phyloP scores from a whole-genome alignment of 2,888 invertebrate species.

The Priocnemis perturbator region DNA sequence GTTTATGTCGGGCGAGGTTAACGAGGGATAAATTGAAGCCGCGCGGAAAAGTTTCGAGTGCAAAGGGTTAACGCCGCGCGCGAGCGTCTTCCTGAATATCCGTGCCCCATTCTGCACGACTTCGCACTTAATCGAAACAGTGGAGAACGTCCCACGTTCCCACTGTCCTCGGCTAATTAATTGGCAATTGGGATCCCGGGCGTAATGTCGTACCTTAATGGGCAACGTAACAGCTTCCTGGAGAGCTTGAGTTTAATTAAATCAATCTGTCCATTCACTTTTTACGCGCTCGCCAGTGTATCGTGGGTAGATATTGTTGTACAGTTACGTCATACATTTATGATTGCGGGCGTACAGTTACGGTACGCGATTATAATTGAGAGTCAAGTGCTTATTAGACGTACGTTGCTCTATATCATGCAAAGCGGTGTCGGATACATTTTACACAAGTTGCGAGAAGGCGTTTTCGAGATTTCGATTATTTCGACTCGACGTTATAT shows the following conservation, averaged over 20 bases:
- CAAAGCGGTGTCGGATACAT: too few species aligned
- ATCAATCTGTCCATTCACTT: constrained; percentile 1
- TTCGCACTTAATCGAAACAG: constrained; percentile 44
- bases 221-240: constrained; percentile 5
- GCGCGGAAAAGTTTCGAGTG: constrained; percentile 23
- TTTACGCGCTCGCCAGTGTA: constrained; percentile 1
- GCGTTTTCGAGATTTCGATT: too few species aligned
- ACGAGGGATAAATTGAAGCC: too few species aligned
- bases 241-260: constrained; percentile 3
- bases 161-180: constrained; percentile 38
- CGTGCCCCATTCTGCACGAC: constrained; percentile 12
- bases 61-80: constrained; percentile 8
- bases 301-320: constrained; percentile 4
- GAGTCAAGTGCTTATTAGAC: too few species aligned
- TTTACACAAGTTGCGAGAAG: too few species aligned
- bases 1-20: too few species aligned
- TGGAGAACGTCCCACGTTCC: constrained; percentile 8
- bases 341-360: too few species aligned
- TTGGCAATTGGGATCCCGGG: constrained; percentile 27
- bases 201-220: background rate
- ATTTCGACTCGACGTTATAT: too few species aligned
- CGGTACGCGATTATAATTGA: too few species aligned
- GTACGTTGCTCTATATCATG: too few species aligned
- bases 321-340: too few species aligned
- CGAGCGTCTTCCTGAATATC: constrained; percentile 14